Conservation (phyloP, 1,140 invertebrate species). For the Phortica variegata region DNA sequence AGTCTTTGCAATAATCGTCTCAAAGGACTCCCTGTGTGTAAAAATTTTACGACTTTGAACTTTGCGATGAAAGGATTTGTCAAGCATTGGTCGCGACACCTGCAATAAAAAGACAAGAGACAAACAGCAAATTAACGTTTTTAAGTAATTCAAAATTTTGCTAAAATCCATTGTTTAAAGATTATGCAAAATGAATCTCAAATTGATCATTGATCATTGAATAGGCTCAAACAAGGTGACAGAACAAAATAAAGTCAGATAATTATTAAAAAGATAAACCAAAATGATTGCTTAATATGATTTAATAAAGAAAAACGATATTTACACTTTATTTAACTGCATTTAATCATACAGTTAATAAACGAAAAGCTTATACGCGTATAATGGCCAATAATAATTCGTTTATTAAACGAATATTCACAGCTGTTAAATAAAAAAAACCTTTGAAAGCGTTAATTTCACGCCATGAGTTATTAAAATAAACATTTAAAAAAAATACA, state of each 20-base stretch:
- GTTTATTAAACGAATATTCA: no score
- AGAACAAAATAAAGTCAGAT: constrained; percentile 27
- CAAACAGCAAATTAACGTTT: neutral
- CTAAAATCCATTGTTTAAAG: neutral
- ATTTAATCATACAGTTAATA: no score
- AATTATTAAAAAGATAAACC: constrained; percentile 33
- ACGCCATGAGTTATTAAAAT: no score
- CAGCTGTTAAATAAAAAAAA: no score
- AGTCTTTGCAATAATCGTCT: constrained; percentile 83
- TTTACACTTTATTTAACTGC: no score
- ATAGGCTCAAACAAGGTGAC: neutral
- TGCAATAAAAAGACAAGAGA: constrained; percentile 37
- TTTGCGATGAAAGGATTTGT: constrained; percentile 88
- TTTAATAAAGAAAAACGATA: no score
- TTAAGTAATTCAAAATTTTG: neutral
- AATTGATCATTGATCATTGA: neutral
- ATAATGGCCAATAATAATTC: no score
- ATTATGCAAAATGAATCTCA: neutral
- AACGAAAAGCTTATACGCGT: no score
- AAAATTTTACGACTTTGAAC: constrained; percentile 92
- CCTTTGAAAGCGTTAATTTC: no score
- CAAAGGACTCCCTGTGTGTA: constrained; percentile 86
- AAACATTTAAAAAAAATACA: no score
- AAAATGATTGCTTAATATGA: no score
- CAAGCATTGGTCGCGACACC: constrained; percentile 82